These are phyloP conservation scores for Aleiodes testaceus DNA, from an alignment of 2,888 invertebrate species.

Conservation along the genomic window DNA sequence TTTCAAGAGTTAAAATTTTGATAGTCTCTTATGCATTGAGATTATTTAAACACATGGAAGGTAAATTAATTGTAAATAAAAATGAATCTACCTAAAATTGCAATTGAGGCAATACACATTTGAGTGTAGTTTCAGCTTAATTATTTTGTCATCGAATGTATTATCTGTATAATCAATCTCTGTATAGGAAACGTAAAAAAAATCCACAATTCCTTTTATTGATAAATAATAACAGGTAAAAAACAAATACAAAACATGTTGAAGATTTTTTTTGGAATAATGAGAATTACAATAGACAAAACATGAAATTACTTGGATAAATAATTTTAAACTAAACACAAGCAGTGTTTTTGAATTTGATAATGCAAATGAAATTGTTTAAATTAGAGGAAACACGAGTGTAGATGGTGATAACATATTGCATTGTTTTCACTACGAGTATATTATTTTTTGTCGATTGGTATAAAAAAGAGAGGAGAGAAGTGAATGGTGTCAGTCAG, in stretches of 20 bases:
- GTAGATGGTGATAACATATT: background rate
- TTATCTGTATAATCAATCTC: background rate
- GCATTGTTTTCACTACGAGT: background rate
- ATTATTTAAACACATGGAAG: no score
- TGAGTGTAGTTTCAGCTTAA: no score
- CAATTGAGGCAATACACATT: no score
- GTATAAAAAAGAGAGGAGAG: background rate
- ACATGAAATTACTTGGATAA: slow-evolving; percentile 7
- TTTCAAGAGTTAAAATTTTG: no score
- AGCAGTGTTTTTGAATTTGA: slow-evolving; percentile 11
- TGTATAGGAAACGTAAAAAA: background rate
- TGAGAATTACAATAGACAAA: background rate
- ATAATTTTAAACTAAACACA: background rate
- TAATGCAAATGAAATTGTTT: slow-evolving; percentile 11
- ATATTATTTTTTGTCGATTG: background rate
- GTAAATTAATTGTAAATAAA: no score
- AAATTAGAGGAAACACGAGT: background rate
- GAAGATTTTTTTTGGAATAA: background rate
- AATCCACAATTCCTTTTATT: background rate
- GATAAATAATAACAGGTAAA: background rate
- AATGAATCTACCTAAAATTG: no score
- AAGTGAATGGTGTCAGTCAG: slow-evolving; percentile 11
- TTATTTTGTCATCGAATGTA: no score
- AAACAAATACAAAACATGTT: slow-evolving; percentile 4
- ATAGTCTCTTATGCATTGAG: no score